Conservation (phyloP, 2,113 vertebrate genomes). For the Mesitornis unicolor region DNA sequence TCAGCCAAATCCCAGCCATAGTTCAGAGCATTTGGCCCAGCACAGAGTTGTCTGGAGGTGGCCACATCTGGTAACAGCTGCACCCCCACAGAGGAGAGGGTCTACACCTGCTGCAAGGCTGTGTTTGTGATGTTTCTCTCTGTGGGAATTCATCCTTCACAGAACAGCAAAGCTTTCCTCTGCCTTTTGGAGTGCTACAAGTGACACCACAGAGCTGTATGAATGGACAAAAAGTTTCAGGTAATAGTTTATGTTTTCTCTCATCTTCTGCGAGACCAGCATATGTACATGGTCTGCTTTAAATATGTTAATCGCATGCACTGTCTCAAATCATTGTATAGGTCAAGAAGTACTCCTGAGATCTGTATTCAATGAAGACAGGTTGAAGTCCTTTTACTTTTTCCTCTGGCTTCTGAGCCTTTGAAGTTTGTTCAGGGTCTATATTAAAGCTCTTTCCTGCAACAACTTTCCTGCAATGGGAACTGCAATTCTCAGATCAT, state of each 20-base stretch:
- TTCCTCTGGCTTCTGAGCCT: not conserved
- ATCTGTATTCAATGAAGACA: not conserved
- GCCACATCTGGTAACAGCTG: not conserved
- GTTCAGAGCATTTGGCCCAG: not conserved
- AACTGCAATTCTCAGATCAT: not conserved
- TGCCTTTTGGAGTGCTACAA: not conserved
- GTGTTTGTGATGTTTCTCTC: not conserved
- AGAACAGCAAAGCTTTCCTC: not conserved
- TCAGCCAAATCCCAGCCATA: not conserved
- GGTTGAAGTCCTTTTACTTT: not conserved
- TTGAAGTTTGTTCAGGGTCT: not conserved
- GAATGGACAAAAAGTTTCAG: not conserved
- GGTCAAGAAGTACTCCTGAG: not conserved
- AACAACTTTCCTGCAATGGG: not conserved
- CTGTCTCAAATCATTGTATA: not conserved
- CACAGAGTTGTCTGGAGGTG: not conserved
- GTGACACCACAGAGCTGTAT: not conserved
- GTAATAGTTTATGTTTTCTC: not conserved
- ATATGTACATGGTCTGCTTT: not conserved
- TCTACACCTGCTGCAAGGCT: not conserved
- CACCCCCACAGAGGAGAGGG: not conserved
- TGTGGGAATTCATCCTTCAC: not conserved
- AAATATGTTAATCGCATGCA: not conserved
- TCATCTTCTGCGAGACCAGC: not conserved
- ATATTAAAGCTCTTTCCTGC: not conserved